phyloP scores from a whole-genome alignment of 2,888 invertebrate species.

The Coelopa pilipes region DNA sequence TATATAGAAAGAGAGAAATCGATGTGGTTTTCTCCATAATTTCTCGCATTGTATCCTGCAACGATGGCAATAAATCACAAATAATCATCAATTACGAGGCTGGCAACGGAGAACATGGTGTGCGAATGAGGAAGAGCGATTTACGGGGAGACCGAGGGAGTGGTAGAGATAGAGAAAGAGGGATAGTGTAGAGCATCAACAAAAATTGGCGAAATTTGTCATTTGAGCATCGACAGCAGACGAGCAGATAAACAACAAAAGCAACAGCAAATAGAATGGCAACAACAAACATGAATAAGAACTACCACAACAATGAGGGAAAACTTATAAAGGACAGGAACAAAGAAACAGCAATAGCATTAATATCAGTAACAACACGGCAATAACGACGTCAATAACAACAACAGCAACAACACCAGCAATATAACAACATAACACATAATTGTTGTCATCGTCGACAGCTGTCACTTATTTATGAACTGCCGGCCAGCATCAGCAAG shows the following conservation, averaged over 20 bases:
- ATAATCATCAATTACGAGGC: slow-evolving; percentile 4
- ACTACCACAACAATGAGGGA: neutral
- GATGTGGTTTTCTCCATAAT: neutral
- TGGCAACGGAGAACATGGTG: too few species aligned
- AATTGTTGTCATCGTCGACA: slow-evolving; percentile 13
- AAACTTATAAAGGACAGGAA: neutral
- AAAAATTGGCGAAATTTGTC: too few species aligned
- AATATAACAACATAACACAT: neutral
- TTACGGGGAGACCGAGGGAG: too few species aligned
- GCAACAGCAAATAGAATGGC: too few species aligned
- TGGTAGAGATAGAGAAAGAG: too few species aligned
- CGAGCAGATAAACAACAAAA: too few species aligned
- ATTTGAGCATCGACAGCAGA: too few species aligned
- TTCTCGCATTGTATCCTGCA: neutral
- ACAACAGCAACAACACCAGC: neutral
- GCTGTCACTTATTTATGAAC: slow-evolving; percentile 18
- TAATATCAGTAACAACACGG: neutral
- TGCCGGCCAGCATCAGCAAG: neutral
- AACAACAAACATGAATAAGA: neutral
- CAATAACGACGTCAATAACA: too few species aligned
- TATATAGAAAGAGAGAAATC: too few species aligned
- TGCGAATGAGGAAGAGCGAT: too few species aligned
- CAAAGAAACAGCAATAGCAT: neutral
- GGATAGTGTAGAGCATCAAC: too few species aligned
- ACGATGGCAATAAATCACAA: slow-evolving; percentile 3